These are phyloP conservation scores for Germaria angustata DNA, from an alignment of 2,888 invertebrate species.

Conservation along the genomic window DNA sequence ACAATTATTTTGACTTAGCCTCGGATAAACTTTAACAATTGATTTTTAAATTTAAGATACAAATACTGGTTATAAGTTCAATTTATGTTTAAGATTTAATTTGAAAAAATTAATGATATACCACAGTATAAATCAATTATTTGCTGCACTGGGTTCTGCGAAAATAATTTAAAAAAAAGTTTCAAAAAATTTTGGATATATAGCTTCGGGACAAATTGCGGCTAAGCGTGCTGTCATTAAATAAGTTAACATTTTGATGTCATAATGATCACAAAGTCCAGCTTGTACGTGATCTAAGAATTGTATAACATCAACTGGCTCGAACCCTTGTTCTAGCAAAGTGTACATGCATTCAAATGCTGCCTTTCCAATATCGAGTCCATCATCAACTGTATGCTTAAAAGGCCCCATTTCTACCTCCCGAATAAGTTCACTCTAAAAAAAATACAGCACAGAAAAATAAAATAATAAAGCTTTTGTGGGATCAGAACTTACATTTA, in stretches of 20 bases:
- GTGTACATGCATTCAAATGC: constrained; percentile 99
- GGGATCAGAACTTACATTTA: too few relatives aligned
- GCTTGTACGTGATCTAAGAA: constrained; percentile 98
- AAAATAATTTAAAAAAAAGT: too few relatives aligned
- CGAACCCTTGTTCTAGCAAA: constrained; percentile 95
- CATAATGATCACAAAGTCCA: constrained; percentile 95
- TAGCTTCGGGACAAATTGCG: constrained; percentile 94
- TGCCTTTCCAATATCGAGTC: constrained; percentile 97
- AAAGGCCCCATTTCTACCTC: constrained; percentile 99
- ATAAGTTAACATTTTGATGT: constrained; percentile 99
- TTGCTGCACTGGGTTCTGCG: too few relatives aligned
- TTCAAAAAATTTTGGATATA: constrained; percentile 78
- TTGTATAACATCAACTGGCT: constrained; percentile 97
- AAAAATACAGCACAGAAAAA: too few relatives aligned
- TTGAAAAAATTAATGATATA: too few relatives aligned
- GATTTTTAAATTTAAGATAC: too few relatives aligned
- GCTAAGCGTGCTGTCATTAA: constrained; percentile 98
- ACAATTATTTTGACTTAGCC: too few relatives aligned
- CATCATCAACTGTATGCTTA: constrained; percentile 98
- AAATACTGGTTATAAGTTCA: too few relatives aligned
- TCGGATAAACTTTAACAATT: too few relatives aligned
- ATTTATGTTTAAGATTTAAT: too few relatives aligned
- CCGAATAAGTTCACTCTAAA: constrained; percentile 97
- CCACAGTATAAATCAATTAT: too few relatives aligned
- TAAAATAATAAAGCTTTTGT: too few relatives aligned